A percentile compares a stretch with the other conserved stretches of the same genome.
Evolutionary conservation across 2,113 vertebrate species (phyloP).

Genomic region (Haliaeetus leucogaster): DNA sequence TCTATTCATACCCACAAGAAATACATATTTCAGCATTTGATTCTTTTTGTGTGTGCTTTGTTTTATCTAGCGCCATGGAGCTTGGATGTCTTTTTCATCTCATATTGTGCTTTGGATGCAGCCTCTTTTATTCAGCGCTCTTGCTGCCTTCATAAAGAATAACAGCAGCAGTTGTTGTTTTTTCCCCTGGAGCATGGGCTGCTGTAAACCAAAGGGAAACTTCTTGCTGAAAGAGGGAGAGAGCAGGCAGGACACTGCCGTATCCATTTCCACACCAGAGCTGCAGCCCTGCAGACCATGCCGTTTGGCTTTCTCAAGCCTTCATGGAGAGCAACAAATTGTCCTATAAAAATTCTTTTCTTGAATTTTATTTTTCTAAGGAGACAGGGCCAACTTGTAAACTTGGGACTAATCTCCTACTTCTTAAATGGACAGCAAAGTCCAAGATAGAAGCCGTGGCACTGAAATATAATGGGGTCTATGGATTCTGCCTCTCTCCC

Average conservation of each 20-base stretch:
- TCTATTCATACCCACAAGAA: slow-evolving; percentile 20
- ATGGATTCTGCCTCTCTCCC: neutral
- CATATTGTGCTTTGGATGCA: neutral
- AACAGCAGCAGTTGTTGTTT: neutral
- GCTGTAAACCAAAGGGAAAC: neutral
- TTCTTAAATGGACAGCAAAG: neutral
- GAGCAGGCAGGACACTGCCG: neutral
- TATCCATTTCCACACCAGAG: neutral
- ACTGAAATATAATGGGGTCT: accelerated
- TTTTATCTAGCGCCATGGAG: slow-evolving; percentile 10
- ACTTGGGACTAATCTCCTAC: neutral
- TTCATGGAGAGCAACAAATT: slow-evolving; percentile 10
- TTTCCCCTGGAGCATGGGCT: neutral
- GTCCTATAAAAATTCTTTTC: neutral
- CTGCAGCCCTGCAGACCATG: neutral
- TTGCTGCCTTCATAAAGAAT: slow-evolving; percentile 12
- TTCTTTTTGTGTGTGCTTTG: neutral
- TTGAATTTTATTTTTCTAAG: neutral
- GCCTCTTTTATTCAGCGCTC: neutral
- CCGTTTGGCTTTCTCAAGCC: neutral
- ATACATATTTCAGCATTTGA: neutral
- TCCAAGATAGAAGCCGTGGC: neutral
- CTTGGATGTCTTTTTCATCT: slow-evolving; percentile 19
- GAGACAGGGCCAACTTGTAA: neutral
- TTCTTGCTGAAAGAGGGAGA: neutral